Conservation (phyloP, 2,888 invertebrate genomes). For the Meliscaeva auricollis region DNA sequence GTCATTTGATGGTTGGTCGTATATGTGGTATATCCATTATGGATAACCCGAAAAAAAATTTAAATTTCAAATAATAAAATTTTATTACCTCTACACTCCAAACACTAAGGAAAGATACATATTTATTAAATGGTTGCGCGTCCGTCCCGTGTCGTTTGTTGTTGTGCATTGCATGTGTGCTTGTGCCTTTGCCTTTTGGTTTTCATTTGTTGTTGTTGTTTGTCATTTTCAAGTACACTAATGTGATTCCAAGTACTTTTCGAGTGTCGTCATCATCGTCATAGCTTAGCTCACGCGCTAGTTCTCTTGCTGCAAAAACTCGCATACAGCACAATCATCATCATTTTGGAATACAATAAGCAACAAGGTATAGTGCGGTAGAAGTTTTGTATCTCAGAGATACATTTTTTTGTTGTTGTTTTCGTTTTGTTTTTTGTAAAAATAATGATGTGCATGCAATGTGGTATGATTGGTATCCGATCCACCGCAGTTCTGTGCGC, state of each 20-base stretch:
- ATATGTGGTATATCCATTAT: conserved; percentile 37
- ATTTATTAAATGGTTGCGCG: conserved; percentile 57
- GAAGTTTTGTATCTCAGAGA: conserved; percentile 46
- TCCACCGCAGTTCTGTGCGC: conserved; percentile 39
- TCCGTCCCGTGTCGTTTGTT: neutral
- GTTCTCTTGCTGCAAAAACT: neutral
- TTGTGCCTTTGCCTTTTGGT: neutral
- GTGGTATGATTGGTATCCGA: conserved; percentile 63
- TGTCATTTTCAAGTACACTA: conserved; percentile 71
- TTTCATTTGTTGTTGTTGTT: conserved; percentile 24
- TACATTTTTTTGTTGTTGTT: conserved; percentile 42
- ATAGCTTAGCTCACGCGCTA: conserved; percentile 15
- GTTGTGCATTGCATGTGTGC: conserved; percentile 47
- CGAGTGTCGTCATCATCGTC: conserved; percentile 67
- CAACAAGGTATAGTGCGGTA: conserved; percentile 29
- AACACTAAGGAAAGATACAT: conserved; percentile 52
- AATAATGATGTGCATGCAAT: conserved; percentile 43
- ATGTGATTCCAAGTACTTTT: conserved; percentile 74
- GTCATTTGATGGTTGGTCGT: neutral
- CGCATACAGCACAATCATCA: conserved; percentile 49
- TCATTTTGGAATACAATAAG: conserved; percentile 59
- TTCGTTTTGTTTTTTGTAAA: conserved; percentile 22
- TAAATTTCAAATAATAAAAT: conserved; percentile 73
- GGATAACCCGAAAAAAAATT: conserved; percentile 63
- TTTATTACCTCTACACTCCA: conserved; percentile 60